phyloP scores from a whole-genome alignment of 2,797 vertebrate species.

The Pseudochirops corinnae region DNA sequence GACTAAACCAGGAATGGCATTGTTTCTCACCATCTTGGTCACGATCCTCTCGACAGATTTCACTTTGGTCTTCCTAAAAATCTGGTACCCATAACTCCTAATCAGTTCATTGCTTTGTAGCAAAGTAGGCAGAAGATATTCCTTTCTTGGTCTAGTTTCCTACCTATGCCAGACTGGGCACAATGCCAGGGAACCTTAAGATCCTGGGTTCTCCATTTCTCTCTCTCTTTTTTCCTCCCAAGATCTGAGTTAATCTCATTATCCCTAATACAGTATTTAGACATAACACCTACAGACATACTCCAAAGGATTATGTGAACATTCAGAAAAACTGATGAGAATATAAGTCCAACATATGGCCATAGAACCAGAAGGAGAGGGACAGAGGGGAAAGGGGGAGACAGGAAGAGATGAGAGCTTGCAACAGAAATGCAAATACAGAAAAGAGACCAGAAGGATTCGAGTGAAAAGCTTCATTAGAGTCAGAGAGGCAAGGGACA shows the following conservation, averaged over 20 bases:
- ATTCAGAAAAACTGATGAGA: conserved; percentile 67
- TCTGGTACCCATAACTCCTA: not conserved
- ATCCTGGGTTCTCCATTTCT: not conserved
- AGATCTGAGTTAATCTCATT: conserved; percentile 9
- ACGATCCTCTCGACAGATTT: not conserved
- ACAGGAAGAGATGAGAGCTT: conserved; percentile 12
- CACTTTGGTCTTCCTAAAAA: not conserved
- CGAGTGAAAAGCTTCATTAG: conserved; percentile 94
- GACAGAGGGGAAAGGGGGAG: conserved; percentile 34
- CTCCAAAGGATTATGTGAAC: conserved; percentile 68
- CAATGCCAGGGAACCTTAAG: not conserved
- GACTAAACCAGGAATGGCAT: not conserved
- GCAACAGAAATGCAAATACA: not conserved
- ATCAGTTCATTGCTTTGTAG: not conserved
- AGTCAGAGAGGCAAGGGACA: conserved; percentile 90
- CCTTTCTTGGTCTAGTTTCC: not conserved
- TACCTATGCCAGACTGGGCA: not conserved
- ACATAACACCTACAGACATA: conserved; percentile 58
- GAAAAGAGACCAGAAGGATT: conserved; percentile 68
- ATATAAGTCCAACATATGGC: conserved; percentile 68
- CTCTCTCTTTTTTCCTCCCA: conserved; percentile 25
- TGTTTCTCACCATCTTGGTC: not conserved
- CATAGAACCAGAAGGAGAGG: conserved; percentile 82
- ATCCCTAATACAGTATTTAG: not conserved
- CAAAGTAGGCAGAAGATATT: not conserved